Base-by-base conservation (phyloP, 2,113 vertebrate genomes). In the Eulemur macaco region DNA sequence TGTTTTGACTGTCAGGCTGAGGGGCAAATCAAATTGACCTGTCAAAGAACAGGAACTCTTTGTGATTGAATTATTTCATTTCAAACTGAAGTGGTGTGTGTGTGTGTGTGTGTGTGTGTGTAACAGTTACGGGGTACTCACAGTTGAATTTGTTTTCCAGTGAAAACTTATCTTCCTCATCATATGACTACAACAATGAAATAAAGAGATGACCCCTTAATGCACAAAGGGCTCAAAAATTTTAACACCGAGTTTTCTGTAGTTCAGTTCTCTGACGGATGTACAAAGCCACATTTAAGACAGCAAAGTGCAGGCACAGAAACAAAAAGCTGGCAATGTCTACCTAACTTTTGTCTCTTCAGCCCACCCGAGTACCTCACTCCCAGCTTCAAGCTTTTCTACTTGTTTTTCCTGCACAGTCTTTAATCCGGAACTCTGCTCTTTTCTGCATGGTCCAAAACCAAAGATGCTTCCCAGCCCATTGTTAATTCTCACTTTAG, bases 11-110 rank as follows among this genome's bases (percentile, higher is more conserved):
- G 90, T 96, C 76, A 97, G 42, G 68, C 84, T 96, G 52, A 95
- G 80, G 76, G 95, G 85, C 58, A 96, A 97, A 95, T 97, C 93
- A 89, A 92, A 95, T 82, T 96, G 91, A 97, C 86, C 91, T 96
- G 93, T 94, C 94, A 97, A 92, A 85, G 27, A 90, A 81, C 6
- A 87, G 37, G 42, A 89, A 76, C 50, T 89, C 15, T 89, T 97
- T 73, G n/a, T 97, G 93, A 96, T 66, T 91, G 73, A 94, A 96
- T 96, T 97, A 97, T 91, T 97, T 95, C 86, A 91, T 95, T 96
- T 91, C 77, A 58, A 83, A 42, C 13, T 47, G 63, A 94, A 91
- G 27, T 56, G 5, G 11, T 56, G 54, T 56, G 54, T 56, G 18
- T 56, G 54, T 56, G 54, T 50, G 92, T 50, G 52, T 42, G 42